Evolutionary conservation across 2,888 invertebrate genomes (phyloP).

Genomic region (Seira sanloemensis): DNA sequence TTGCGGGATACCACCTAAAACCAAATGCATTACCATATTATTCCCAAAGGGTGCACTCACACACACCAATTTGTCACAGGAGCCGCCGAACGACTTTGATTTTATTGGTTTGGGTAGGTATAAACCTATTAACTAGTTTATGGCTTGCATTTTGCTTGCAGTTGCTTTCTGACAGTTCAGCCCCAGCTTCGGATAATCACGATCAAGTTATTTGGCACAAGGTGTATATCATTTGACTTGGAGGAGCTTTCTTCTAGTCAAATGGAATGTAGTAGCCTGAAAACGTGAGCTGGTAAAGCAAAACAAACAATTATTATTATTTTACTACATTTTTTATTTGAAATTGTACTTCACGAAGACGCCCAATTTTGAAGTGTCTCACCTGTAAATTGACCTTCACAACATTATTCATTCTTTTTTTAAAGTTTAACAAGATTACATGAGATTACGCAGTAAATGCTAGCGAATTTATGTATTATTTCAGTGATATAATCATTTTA

Average conservation of each 20-base stretch:
- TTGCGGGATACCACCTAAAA: background rate
- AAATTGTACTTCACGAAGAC: background rate
- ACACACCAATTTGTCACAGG: too few relatives aligned
- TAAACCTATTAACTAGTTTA: background rate
- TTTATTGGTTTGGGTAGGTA: background rate
- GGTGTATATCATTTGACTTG: background rate
- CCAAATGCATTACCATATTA: background rate
- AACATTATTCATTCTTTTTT: background rate
- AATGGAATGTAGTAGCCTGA: too few relatives aligned
- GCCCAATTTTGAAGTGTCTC: background rate
- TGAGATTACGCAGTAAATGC: too few relatives aligned
- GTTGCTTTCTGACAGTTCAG: background rate
- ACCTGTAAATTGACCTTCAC: background rate
- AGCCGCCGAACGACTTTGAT: background rate
- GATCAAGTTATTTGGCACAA: background rate
- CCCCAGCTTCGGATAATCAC: background rate
- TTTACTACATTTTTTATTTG: background rate
- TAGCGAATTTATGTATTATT: background rate
- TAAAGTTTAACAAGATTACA: too few relatives aligned
- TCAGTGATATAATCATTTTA: background rate
- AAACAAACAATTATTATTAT: background rate
- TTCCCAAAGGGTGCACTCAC: too few relatives aligned
- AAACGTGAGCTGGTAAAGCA: background rate
- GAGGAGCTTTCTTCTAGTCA: background rate
- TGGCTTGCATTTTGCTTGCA: background rate